Conservation (phyloP, 2,113 vertebrate species). For the Anguilla rostrata region DNA sequence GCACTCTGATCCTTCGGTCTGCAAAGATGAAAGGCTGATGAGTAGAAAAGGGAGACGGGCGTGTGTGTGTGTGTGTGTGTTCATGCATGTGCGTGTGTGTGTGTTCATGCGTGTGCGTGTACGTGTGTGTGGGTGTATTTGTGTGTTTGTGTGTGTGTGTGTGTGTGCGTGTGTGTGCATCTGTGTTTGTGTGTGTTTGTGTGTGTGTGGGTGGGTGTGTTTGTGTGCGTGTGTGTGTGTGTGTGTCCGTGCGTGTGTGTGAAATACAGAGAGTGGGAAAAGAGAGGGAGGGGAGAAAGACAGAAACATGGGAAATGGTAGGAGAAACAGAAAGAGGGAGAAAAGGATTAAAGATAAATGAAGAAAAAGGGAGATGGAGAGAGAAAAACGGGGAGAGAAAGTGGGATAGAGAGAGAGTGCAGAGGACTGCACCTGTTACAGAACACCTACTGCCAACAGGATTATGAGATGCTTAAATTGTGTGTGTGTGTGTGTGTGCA, state of each 20-base stretch:
- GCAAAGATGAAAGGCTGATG: conserved; percentile 16
- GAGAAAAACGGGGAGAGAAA: background rate
- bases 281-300: background rate
- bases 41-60: background rate
- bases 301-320: no score
- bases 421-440: conserved; percentile 20
- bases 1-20: conserved; percentile 1
- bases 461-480: background rate
- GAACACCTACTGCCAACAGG: background rate
- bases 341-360: background rate
- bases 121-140: no score
- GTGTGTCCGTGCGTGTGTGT: no score
- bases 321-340: background rate
- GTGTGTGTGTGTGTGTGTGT: background rate
- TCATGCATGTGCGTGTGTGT: background rate
- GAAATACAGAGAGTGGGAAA: background rate
- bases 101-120: background rate
- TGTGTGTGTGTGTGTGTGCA: background rate
- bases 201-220: background rate
- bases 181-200: no score
- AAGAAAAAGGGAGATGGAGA: background rate
- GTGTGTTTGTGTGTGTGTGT: no score
- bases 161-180: no score
- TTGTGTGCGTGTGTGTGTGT: background rate
- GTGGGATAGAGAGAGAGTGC: background rate